Conservation (phyloP, 2,113 vertebrate genomes). For the Elachura formosa region DNA sequence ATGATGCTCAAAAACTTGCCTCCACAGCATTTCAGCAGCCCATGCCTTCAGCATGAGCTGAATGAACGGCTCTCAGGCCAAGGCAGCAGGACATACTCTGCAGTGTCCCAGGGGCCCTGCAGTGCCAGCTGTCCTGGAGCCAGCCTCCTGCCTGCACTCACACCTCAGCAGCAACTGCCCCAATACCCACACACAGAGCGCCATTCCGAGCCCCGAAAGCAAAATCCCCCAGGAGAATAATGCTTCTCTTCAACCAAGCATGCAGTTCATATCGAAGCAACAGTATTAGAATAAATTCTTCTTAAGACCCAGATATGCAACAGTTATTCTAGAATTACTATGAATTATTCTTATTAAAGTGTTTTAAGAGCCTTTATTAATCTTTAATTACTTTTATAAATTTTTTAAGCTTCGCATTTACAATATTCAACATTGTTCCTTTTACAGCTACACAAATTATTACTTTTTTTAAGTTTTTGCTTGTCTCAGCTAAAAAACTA, state of each 20-base stretch:
- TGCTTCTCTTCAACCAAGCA: not conserved
- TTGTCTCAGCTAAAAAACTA: not conserved
- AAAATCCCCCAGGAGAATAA: not conserved
- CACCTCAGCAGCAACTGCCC: not conserved
- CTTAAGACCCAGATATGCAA: not conserved
- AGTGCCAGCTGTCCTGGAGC: not conserved
- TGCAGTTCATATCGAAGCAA: not conserved
- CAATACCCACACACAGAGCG: not conserved
- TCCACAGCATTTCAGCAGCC: not conserved
- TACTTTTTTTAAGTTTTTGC: not conserved
- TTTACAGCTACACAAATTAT: not conserved
- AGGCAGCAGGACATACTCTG: not conserved
- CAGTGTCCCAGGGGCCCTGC: not conserved
- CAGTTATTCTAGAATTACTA: not conserved
- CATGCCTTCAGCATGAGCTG: accelerated
- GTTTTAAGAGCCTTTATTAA: not conserved
- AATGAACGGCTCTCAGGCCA: not conserved
- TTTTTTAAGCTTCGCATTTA: not conserved
- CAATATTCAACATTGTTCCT: not conserved
- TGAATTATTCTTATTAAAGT: not conserved
- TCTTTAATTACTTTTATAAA: not conserved
- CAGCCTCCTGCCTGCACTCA: not conserved
- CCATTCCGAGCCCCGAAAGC: not conserved
- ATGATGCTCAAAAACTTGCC: not conserved
- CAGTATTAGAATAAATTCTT: not conserved